Conservation (phyloP, 2,797 vertebrate species). For the Danionella dracula region DNA sequence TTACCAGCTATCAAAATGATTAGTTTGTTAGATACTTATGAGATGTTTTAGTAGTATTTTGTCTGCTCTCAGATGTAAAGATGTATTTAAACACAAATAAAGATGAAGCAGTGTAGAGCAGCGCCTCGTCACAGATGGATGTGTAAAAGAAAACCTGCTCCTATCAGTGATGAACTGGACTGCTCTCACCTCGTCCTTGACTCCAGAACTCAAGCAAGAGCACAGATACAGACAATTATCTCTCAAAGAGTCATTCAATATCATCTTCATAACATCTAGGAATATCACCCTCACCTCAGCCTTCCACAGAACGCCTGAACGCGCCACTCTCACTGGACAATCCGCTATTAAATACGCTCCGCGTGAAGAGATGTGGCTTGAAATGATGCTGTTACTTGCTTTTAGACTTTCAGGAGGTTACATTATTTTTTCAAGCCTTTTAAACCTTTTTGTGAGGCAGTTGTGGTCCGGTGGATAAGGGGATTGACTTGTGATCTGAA, state of each 20-base stretch:
- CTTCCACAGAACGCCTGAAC: background rate
- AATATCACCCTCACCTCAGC: background rate
- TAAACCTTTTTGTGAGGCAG: no score
- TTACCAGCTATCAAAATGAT: no score
- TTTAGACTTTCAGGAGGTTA: no score
- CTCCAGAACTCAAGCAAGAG: constrained; percentile 17
- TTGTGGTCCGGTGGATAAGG: no score
- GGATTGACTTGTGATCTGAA: no score
- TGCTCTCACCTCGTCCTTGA: constrained; percentile 32
- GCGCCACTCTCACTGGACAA: background rate
- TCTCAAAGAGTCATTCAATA: background rate
- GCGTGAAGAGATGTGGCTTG: background rate
- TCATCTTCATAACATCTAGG: background rate
- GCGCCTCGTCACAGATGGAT: background rate
- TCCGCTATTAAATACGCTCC: background rate
- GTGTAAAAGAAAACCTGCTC: background rate
- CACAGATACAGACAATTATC: background rate
- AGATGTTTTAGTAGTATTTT: no score
- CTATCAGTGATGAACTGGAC: constrained; percentile 3
- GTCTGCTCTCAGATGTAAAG: no score
- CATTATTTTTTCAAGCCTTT: no score
- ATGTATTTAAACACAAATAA: no score
- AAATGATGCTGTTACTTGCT: background rate
- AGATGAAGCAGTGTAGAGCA: no score
- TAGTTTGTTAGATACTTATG: no score